Percentiles rank a stretch among this genome's conserved stretches.
phyloP scores from a whole-genome alignment of 2,113 vertebrate species.

The Nothoprocta pentlandii region DNA sequence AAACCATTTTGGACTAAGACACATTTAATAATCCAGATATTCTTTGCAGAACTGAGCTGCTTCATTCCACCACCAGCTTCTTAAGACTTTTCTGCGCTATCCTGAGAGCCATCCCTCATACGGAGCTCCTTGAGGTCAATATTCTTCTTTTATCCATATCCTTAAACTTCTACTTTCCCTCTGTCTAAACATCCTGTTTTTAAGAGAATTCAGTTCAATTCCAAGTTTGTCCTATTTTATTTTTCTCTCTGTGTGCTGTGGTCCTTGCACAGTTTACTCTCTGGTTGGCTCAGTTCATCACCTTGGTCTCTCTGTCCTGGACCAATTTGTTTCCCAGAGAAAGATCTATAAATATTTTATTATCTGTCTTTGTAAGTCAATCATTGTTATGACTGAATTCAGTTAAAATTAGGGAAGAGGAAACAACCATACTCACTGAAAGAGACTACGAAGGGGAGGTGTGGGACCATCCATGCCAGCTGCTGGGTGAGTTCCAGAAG shows the following conservation, averaged over 20 bases:
- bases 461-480: neutral
- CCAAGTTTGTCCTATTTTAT: neutral
- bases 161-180: neutral
- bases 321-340: neutral
- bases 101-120: neutral
- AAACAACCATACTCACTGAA: neutral
- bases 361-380: neutral
- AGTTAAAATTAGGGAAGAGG: neutral
- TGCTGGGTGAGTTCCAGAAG: neutral
- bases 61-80: neutral
- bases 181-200: neutral
- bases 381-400: neutral
- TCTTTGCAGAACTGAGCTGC: neutral
- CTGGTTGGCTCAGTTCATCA: neutral
- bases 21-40: neutral
- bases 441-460: fast-evolving
- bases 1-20: neutral
- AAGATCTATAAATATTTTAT: neutral
- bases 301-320: neutral
- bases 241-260: neutral
- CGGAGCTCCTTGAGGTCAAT: neutral
- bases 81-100: neutral
- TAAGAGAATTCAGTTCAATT: neutral
- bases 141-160: neutral
- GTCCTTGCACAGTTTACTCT: neutral